Conservation (phyloP, 2,113 vertebrate genomes). For the Ia io region DNA sequence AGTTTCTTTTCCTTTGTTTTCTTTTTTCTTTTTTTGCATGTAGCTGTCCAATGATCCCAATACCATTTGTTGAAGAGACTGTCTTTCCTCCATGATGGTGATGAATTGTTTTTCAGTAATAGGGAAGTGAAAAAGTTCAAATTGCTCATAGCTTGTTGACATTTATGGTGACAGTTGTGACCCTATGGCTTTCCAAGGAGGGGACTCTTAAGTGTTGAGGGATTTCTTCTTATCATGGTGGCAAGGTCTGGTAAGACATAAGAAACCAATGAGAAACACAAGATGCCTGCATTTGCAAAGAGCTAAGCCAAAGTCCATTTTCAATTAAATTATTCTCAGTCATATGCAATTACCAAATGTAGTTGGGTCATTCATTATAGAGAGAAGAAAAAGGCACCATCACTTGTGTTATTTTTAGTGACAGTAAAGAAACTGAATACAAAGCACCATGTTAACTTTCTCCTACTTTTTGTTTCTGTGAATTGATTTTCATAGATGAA, state of each 20-base stretch:
- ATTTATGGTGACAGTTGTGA: not conserved
- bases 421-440: not conserved
- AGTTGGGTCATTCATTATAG: conserved; percentile 29
- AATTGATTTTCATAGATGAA: not conserved
- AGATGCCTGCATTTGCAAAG: conserved; percentile 44
- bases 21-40: no score
- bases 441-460: not conserved
- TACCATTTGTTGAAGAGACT: no score
- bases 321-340: conserved; percentile 54
- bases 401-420: conserved; percentile 23
- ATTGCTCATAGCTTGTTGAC: not conserved
- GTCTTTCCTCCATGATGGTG: not conserved
- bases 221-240: not conserved
- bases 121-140: not conserved
- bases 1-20: no score
- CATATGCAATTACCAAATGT: conserved; percentile 52
- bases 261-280: not conserved
- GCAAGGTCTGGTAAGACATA: not conserved
- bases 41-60: no score
- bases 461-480: conserved; percentile 6
- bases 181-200: not conserved
- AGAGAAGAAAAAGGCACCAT: conserved; percentile 37
- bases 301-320: conserved; percentile 14
- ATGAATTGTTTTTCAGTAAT: conserved; percentile 1
- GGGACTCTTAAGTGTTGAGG: not conserved